Evolutionary conservation across 2,113 vertebrate species (phyloP), one percentile per base, ranked within the genome.

Genomic region (Hymenochirus boettgeri): DNA sequence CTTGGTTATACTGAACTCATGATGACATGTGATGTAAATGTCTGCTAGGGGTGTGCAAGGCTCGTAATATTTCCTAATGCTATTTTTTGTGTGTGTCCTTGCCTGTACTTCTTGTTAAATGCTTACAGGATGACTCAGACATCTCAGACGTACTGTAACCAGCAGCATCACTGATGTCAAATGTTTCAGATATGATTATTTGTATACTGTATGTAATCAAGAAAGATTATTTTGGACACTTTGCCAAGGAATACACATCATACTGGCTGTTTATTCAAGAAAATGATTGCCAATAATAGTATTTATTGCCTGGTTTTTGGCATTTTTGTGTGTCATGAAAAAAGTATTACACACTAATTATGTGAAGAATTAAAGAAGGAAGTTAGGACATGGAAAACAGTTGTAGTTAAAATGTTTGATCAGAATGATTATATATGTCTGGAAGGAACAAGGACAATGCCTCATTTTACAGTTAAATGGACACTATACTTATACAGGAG

Each of bases 111-210:
- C 39, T 56, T 27, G 5, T 42, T 31, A 9, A 37, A 53, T 69
- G 56, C 57, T 69, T 69, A 26, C 6, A 23, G 33, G 23, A 31
- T 69, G 56, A 69, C 65, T 53, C 65, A 45, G 23, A n/a, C 26
- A 17, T 25, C 18, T 23, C 24, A 31, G 8, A 29, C 42, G 33
- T 69, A 60, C 56, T 22, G 24, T 59, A 69, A 13, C 9, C 54
- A 22, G 54, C 3, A 12, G 13, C n/a, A n/a, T n/a, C n/a, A n/a
- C n/a, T n/a, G 39, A 19, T 33, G 26, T 4, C 17, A 18, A 31
- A 55, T 55, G 3, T 7, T 18, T 7, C 27, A 35, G 54, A 13
- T 22, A 29, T 9, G 19, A 10, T 18, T 54, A 22, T 57, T 31
- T n/a, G 17, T 5, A 42, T 42, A 5, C 39, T 42, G 17, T 42